A percentile compares a stretch with the other conserved stretches of the same genome.
Conservation (phyloP, 2,797 vertebrate species). For the Hipposideros larvatus region DNA sequence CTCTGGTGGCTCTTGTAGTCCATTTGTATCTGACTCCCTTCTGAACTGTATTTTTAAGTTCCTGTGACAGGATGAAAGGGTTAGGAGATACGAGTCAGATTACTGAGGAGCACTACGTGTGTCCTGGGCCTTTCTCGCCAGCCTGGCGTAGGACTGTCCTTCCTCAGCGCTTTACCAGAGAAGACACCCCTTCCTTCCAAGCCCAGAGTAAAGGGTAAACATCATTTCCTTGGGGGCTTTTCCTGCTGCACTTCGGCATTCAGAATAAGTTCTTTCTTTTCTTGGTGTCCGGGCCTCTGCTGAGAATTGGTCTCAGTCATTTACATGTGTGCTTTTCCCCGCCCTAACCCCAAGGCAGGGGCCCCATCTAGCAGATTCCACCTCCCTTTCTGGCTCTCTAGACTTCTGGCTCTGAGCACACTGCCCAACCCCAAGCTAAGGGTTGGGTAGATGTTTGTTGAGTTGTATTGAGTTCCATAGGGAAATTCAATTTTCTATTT, state of each 20-base stretch:
- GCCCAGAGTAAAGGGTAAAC: too few relatives aligned
- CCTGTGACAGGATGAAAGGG: background rate
- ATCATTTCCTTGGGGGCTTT: too few relatives aligned
- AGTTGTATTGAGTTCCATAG: background rate
- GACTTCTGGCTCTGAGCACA: background rate
- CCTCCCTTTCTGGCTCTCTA: background rate
- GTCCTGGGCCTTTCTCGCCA: background rate
- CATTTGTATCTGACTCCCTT: background rate
- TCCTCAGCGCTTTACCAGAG: background rate
- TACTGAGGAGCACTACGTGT: accelerated
- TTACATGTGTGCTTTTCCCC: accelerated
- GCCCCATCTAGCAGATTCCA: background rate
- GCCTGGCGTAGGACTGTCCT: accelerated
- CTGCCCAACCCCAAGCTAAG: background rate
- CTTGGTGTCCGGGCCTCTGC: background rate
- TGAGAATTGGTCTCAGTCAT: background rate
- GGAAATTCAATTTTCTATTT: slow-evolving; percentile 25
- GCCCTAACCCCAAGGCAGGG: too few relatives aligned
- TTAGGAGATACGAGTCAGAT: accelerated
- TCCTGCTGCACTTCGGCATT: too few relatives aligned
- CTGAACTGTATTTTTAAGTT: background rate
- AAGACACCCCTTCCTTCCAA: background rate
- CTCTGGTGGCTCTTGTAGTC: background rate
- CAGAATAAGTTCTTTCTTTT: background rate
- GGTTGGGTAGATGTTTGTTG: background rate